Conservation (phyloP, 2,797 vertebrate genomes). For the Acanthurus leucopareius region DNA sequence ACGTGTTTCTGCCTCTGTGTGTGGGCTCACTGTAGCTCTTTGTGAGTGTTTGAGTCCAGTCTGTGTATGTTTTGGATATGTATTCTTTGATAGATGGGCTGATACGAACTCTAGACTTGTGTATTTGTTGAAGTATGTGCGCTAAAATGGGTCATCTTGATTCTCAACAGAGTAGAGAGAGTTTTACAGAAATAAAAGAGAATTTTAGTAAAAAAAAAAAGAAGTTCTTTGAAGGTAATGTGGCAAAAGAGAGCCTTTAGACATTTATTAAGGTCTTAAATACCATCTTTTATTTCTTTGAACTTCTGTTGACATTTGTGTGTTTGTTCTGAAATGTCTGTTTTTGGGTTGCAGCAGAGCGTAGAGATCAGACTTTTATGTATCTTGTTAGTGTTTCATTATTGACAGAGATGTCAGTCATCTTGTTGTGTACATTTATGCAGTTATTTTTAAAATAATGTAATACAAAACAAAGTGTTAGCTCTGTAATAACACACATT, state of each 20-base stretch:
- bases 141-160: slow-evolving; percentile 24
- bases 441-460: too few relatives aligned
- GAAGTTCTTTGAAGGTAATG: too few relatives aligned
- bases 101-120: slow-evolving; percentile 9
- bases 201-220: neutral
- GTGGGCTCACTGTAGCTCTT: slow-evolving; percentile 40
- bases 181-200: neutral
- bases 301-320: neutral
- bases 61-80: slow-evolving; percentile 30
- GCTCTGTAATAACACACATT: neutral
- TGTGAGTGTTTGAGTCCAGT: slow-evolving; percentile 1
- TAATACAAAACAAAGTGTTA: neutral
- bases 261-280: neutral
- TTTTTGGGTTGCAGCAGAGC: neutral
- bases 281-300: neutral
- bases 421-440: neutral
- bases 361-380: neutral
- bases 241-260: neutral
- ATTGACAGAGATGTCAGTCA: slow-evolving; percentile 1
- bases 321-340: slow-evolving; percentile 10
- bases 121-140: slow-evolving; percentile 7
- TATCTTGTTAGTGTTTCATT: neutral
- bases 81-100: slow-evolving; percentile 27
- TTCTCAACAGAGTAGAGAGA: neutral
- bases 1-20: slow-evolving; percentile 40